Evolutionary conservation across 2,888 invertebrate species (phyloP), one percentile per base, ranked within the genome.

Genomic region (Neocrepidodera transversa): DNA sequence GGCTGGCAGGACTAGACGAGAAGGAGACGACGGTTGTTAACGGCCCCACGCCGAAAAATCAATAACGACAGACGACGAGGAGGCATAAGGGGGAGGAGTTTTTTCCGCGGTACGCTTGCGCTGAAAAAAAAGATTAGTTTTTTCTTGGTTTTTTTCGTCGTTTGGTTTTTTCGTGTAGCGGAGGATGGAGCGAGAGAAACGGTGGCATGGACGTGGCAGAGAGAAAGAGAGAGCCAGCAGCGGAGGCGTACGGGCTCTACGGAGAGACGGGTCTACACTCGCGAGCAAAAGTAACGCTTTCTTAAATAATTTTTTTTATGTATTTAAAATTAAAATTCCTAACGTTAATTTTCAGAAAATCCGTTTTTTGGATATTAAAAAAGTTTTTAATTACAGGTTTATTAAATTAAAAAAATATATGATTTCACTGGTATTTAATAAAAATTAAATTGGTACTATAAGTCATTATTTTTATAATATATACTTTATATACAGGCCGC

Each of bases 1-100:
- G 60, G 55, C 55, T 59, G 56, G 57, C 56, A 64, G 65, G 65
- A 65, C 65, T 66, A 68, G 68, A 66, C 66, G 66, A 48, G 58
- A 63, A 58, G 63, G 67, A 67, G 68, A 66, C 67, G 66, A 53
- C 48, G 60, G 54, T 54, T 50, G 58, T 53, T 47, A 51, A 49
- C 57, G 57, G 58, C 64, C 54, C 67, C 67, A 68, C 63, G 68
- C 36, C 45, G 18, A 17, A 73, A 75, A 76, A 76, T 76, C 76
- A 73, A 76, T 76, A 76, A 71, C 63, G 71, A 70, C 71, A 75
- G 74, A 72, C 73, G 62, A 71, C 66, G 69, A 69, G 58, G 67
- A 64, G 67, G 63, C 43, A 42, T 35, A 16, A 38, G 54, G 54
- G 51, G 54, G n/a, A 13, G 52, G 43, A 59, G 54, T 58, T 63